Conservation (phyloP, 2,797 vertebrate species). For the Ispidina picta region DNA sequence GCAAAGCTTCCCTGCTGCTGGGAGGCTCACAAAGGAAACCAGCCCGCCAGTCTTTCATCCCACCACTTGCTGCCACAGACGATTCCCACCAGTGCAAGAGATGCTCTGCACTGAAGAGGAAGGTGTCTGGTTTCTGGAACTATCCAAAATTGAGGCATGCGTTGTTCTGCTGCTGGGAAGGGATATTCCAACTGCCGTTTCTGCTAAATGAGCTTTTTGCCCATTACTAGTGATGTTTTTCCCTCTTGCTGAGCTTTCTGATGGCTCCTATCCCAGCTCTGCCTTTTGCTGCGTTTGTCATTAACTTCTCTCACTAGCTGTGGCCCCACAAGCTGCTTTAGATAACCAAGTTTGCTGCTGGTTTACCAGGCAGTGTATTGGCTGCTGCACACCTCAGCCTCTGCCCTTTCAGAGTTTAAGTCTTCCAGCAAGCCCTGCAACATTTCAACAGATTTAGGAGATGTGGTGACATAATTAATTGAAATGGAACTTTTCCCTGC, state of each 20-base stretch:
- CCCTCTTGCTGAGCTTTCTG: background rate
- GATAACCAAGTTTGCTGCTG: background rate
- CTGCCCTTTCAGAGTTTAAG: background rate
- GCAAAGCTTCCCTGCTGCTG: background rate
- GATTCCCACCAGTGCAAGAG: background rate
- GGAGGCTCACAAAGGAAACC: background rate
- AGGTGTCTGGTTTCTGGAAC: background rate
- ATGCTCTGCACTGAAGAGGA: background rate
- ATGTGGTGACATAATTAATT: background rate
- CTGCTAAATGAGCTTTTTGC: rapidly evolving
- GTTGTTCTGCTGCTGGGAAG: background rate
- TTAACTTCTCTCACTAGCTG: background rate
- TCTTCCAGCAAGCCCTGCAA: background rate
- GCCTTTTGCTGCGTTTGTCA: background rate
- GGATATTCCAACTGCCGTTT: background rate
- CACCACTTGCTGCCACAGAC: background rate
- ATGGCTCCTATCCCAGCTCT: background rate
- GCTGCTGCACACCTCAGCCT: background rate
- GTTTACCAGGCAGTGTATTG: background rate
- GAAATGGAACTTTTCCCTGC: background rate
- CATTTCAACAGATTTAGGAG: background rate
- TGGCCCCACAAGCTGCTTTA: background rate
- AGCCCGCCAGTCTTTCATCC: rapidly evolving
- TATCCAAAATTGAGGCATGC: background rate
- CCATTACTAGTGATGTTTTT: background rate